Base-by-base conservation (phyloP, 2,888 invertebrate species). In the Hypomecis punctinalis region DNA sequence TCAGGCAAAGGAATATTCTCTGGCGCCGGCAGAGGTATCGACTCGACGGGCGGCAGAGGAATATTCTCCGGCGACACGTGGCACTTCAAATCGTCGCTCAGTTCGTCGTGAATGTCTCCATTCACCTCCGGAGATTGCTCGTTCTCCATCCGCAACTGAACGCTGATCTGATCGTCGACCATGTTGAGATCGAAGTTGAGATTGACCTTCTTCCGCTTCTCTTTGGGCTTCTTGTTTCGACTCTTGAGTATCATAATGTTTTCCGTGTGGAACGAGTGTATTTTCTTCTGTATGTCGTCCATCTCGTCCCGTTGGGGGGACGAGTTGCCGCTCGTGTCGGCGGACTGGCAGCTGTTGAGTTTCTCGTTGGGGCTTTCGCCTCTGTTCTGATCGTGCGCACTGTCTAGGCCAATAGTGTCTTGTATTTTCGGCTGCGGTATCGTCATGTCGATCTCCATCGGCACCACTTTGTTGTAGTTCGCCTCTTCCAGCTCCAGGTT, bases 181-280 rank as follows among this genome's bases (percentile, higher is more conserved):
- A 93, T 93, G 76, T 90, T 93, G 40, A 93, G 87, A 75, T 93
- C 93, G 68, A 93, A 93, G 72, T 93, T 93, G 11, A 93, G 76
- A 68, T 93, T 93, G n/a, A 93, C 93, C 75, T 93, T 93, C 86
- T 93, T 93, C 66, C 93, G 86, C 69, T 93, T 93, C 72, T 93
- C 93, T 70, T 93, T 93, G 0, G 92, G 91, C 64, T 95, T 95
- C 66, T 94, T 94, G 64, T 94, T 94, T 68, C 94, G 90, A 59
- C 94, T 94, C 73, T 94, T 94, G 49, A 95, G 80, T 73, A 94
- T 94, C 68, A 93, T 91, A 68, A 95, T 94, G 77, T 95, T 95
- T 76, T 94, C 94, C 1, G 94, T 94, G 77, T 95, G 95, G 79
- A 95, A 95, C 42, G 94, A 94, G 73, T 94, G 94, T 68, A 95